A percentile compares a stretch with the other conserved stretches of the same genome.
Evolutionary conservation across 1,140 invertebrate genomes (phyloP).

Genomic region (Caenorhabditis inopinata): DNA sequence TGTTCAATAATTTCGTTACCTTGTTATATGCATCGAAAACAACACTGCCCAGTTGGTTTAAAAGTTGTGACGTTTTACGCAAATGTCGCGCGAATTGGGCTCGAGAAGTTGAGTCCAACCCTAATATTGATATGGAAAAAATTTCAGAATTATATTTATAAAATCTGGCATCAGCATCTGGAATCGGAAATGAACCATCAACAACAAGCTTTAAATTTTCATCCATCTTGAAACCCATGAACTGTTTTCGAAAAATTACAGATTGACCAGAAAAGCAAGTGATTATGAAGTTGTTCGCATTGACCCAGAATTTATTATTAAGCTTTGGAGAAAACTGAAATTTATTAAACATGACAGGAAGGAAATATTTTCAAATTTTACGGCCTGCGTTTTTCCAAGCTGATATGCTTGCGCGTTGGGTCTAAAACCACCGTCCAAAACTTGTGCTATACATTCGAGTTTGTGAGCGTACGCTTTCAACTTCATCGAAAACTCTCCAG

Average conservation of each 20-base stretch:
- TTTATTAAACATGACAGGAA: not conserved
- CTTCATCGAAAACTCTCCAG: slow-evolving; percentile 6
- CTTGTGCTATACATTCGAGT: slow-evolving; percentile 9
- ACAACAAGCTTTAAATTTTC: slow-evolving; percentile 9
- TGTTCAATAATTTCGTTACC: not conserved
- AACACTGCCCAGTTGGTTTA: slow-evolving; percentile 1
- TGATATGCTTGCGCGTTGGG: not conserved
- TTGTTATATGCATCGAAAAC: slow-evolving; percentile 24
- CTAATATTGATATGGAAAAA: slow-evolving; percentile 23
- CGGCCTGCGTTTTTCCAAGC: not conserved
- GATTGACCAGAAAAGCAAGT: not conserved
- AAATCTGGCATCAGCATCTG: not conserved
- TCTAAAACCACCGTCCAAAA: not conserved
- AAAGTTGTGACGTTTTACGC: not conserved
- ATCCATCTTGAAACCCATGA: slow-evolving; percentile 13
- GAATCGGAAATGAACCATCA: not conserved
- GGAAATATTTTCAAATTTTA: not conserved
- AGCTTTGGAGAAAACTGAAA: not conserved
- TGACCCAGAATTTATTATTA: not conserved
- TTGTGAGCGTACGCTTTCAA: not conserved
- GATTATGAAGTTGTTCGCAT: slow-evolving; percentile 21
- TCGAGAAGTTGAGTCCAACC: slow-evolving; percentile 3
- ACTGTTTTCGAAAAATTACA: not conserved
- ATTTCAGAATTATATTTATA: not conserved
- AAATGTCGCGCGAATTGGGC: slow-evolving; percentile 13